These are phyloP conservation scores for Cyanoderma ruficeps DNA, from an alignment of 2,113 vertebrate genomes.

Conservation along the genomic window DNA sequence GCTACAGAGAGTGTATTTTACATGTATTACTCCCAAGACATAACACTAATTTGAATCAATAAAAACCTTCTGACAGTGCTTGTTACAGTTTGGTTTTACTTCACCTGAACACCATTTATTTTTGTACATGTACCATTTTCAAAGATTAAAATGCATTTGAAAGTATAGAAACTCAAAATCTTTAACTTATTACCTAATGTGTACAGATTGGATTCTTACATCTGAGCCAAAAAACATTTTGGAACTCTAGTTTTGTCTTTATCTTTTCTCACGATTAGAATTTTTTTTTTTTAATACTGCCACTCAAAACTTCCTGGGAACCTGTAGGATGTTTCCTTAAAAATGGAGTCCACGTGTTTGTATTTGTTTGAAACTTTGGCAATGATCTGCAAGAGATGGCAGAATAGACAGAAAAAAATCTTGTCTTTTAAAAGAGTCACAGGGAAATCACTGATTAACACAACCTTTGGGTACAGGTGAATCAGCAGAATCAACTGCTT, in stretches of 20 bases:
- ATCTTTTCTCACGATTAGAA: not conserved
- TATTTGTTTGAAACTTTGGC: not conserved
- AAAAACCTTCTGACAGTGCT: constrained; percentile 20
- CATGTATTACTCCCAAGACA: not conserved
- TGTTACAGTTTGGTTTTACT: not conserved
- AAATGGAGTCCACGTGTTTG: not conserved
- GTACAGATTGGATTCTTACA: not conserved
- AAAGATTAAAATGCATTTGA: not conserved
- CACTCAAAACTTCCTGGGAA: not conserved
- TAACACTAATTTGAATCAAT: not conserved
- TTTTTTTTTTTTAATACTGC: not conserved
- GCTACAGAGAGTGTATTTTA: not conserved
- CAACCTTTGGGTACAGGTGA: constrained; percentile 36
- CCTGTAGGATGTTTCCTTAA: not conserved
- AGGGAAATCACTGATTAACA: constrained; percentile 58
- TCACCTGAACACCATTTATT: not conserved
- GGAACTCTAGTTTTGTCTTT: not conserved
- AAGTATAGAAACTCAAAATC: not conserved
- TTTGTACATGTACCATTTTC: not conserved
- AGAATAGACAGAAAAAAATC: constrained; percentile 6
- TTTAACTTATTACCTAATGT: not conserved
- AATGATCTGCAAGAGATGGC: not conserved
- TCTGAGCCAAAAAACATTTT: not conserved
- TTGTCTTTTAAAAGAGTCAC: not conserved
- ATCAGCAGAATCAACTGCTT: constrained; percentile 26